A percentile compares a stretch with the other conserved stretches of the same genome.
phyloP scores from a whole-genome alignment of 37 sponge, comb jelly and placozoan genomes.

The Hexactinellida sp. region DNA sequence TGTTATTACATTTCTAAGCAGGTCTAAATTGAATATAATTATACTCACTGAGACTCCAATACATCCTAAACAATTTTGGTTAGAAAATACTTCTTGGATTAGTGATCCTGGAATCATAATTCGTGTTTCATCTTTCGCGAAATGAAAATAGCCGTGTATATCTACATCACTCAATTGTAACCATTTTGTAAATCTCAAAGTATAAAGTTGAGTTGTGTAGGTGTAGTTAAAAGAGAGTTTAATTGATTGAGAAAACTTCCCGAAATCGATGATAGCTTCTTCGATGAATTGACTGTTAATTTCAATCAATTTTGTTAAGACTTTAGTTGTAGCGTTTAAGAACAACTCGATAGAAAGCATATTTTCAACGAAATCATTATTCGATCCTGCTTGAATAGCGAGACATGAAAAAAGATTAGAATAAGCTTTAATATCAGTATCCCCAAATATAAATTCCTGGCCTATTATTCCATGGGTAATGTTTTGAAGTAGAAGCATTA shows the following conservation, averaged over 20 bases:
- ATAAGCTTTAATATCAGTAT: background rate
- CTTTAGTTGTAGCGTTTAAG: background rate
- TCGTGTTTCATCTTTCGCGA: background rate
- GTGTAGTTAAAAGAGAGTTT: background rate
- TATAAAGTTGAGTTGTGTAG: background rate
- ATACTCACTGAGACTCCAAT: background rate
- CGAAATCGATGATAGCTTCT: background rate
- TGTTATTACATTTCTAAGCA: background rate
- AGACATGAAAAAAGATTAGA: background rate
- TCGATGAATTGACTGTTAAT: background rate
- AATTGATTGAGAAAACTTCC: background rate
- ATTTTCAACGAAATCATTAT: background rate
- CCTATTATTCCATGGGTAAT: background rate
- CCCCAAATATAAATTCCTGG: background rate
- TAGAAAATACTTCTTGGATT: background rate
- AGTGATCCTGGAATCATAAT: background rate
- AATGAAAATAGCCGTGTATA: background rate
- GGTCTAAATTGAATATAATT: background rate
- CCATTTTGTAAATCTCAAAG: background rate
- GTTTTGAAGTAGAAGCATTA: background rate
- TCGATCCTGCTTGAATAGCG: background rate
- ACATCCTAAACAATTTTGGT: background rate
- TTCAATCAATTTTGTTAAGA: background rate
- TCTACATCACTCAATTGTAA: background rate
- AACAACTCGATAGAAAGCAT: background rate